phyloP scores from a whole-genome alignment of 2,888 invertebrate species.

The Gastracanthus pulcherrimus region DNA sequence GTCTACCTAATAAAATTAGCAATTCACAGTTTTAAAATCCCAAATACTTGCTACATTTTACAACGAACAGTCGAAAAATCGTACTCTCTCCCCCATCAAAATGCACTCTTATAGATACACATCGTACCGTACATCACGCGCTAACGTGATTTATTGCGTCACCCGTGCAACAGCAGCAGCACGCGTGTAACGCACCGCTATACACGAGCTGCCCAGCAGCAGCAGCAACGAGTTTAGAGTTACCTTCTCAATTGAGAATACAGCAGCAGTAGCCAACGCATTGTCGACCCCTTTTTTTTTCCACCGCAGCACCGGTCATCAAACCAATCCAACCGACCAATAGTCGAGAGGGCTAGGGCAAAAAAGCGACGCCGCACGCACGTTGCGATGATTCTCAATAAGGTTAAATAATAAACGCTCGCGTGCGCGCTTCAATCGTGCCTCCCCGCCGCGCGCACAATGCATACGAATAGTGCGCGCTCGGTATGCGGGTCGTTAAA shows the following conservation, averaged over 20 bases:
- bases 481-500: slow-evolving; percentile 45
- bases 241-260: not conserved
- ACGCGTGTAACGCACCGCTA: not conserved
- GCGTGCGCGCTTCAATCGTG: slow-evolving; percentile 7
- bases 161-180: not conserved
- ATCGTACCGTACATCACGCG: not conserved
- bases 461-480: too few species aligned
- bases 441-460: too few species aligned
- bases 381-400: slow-evolving; percentile 4
- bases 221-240: not conserved
- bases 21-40: too few species aligned
- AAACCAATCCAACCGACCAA: slow-evolving; percentile 13
- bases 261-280: not conserved
- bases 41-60: too few species aligned
- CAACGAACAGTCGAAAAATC: too few species aligned
- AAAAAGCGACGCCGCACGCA: not conserved
- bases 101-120: not conserved
- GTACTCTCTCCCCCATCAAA: not conserved
- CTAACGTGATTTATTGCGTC: slow-evolving; percentile 20
- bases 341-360: not conserved
- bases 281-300: not conserved
- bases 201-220: too few species aligned
- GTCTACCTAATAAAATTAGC: too few species aligned
- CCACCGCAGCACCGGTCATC: not conserved
- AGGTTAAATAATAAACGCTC: slow-evolving; percentile 46